These are phyloP conservation scores for Pseudocheirus occidentalis DNA, from an alignment of 2,797 vertebrate genomes.

Conservation along the genomic window DNA sequence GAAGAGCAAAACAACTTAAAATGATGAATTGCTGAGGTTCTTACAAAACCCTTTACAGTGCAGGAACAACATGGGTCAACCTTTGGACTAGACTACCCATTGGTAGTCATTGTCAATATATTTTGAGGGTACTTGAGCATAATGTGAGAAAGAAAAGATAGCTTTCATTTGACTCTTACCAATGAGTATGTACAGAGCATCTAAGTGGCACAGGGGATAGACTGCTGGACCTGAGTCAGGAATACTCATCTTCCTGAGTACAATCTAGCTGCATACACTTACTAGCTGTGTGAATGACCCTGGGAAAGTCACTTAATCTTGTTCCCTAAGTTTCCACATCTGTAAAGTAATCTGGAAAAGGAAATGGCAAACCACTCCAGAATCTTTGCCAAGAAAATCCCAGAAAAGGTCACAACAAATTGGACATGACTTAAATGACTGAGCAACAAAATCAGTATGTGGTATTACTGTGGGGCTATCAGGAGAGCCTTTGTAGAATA, in stretches of 20 bases:
- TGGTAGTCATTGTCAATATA: neutral
- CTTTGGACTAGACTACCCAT: neutral
- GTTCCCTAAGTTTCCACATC: neutral
- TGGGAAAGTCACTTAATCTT: neutral
- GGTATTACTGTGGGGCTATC: neutral
- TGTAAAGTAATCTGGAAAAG: neutral
- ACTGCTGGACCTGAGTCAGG: neutral
- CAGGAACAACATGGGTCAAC: neutral
- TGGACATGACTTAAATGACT: neutral
- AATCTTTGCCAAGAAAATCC: neutral
- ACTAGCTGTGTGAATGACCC: neutral
- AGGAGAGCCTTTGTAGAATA: neutral
- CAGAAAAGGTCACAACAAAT: neutral
- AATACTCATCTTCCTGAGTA: neutral
- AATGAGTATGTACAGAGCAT: neutral
- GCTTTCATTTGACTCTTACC: neutral
- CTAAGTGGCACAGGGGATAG: neutral
- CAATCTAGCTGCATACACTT: neutral
- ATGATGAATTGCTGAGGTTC: neutral
- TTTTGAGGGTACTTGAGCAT: neutral
- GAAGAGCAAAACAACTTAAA: constrained; percentile 9
- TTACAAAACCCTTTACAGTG: neutral
- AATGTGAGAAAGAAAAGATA: neutral
- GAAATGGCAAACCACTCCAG: neutral
- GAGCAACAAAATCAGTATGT: neutral